Conservation (phyloP, 2,888 invertebrate species). For the Boloria selene region DNA sequence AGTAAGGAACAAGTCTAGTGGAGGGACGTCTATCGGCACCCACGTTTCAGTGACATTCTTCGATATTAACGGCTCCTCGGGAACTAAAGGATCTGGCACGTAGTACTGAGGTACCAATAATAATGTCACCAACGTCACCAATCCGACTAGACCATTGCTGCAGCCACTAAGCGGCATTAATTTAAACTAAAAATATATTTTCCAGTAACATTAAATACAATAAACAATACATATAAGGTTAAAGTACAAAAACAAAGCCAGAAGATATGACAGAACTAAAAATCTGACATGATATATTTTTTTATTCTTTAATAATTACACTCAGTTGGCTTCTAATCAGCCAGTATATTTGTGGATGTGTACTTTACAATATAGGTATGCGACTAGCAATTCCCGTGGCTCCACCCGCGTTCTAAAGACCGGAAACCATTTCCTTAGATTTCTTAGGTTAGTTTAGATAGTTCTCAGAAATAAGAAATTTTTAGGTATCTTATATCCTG, state of each 20-base stretch:
- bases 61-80: conserved; percentile 43
- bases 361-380: too few species aligned
- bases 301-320: background rate
- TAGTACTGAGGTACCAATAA: conserved; percentile 65
- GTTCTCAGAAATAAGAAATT: too few species aligned
- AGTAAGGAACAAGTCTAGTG: conserved; percentile 60
- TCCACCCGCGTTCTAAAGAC: too few species aligned
- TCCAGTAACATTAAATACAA: conserved; percentile 12
- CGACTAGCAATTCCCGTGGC: too few species aligned
- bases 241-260: conserved; percentile 5
- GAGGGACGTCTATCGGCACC: conserved; percentile 49
- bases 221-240: conserved; percentile 7
- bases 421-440: too few species aligned
- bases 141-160: conserved; percentile 57
- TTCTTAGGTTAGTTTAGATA: too few species aligned
- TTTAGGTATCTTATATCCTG: too few species aligned
- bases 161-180: conserved; percentile 61
- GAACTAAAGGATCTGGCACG: conserved; percentile 53
- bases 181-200: conserved; percentile 8
- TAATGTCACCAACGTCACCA: conserved; percentile 56
- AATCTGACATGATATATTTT: background rate
- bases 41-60: conserved; percentile 40
- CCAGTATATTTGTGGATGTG: too few species aligned
- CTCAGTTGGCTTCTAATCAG: too few species aligned
- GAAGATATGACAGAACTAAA: conserved; percentile 5